phyloP scores from a whole-genome alignment of 2,797 vertebrate genomes.

The Liparis tanakae region DNA sequence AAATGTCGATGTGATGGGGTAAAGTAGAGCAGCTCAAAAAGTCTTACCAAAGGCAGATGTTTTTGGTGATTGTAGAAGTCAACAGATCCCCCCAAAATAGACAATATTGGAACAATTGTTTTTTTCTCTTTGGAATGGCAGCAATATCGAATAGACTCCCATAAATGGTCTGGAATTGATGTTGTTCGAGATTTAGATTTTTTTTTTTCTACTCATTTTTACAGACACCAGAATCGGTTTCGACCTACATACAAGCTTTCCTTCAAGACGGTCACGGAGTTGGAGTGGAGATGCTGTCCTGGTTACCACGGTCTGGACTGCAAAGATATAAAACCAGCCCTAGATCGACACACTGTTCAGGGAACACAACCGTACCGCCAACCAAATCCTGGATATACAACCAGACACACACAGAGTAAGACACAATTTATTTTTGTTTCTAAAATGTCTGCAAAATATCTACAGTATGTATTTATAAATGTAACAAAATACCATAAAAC shows the following conservation, averaged over 20 bases:
- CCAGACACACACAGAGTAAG: slow-evolving; percentile 79
- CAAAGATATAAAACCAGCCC: slow-evolving; percentile 86
- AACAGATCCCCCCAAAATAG: slow-evolving; percentile 17
- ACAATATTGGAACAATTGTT: background rate
- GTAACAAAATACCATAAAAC: background rate
- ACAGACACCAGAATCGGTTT: slow-evolving; percentile 89
- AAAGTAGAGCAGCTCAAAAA: slow-evolving; percentile 26
- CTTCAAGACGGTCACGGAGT: slow-evolving; percentile 91
- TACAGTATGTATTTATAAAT: background rate
- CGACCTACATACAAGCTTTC: slow-evolving; percentile 90
- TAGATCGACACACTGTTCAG: slow-evolving; percentile 61
- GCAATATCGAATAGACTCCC: too few species aligned
- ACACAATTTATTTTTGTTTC: background rate
- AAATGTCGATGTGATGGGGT: slow-evolving; percentile 24
- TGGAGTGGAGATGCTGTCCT: slow-evolving; percentile 97
- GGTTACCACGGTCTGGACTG: slow-evolving; percentile 92
- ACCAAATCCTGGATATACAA: slow-evolving; percentile 61
- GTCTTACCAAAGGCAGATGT: background rate
- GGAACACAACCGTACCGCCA: slow-evolving; percentile 63
- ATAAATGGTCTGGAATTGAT: slow-evolving; percentile 14
- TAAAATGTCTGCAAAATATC: background rate
- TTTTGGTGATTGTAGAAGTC: slow-evolving; percentile 29
- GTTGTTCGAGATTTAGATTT: slow-evolving; percentile 7
- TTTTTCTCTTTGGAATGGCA: too few species aligned
- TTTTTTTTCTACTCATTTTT: slow-evolving; percentile 33